phyloP scores from a whole-genome alignment of 1,140 invertebrate genomes.

The Eriosoma lanigerum region DNA sequence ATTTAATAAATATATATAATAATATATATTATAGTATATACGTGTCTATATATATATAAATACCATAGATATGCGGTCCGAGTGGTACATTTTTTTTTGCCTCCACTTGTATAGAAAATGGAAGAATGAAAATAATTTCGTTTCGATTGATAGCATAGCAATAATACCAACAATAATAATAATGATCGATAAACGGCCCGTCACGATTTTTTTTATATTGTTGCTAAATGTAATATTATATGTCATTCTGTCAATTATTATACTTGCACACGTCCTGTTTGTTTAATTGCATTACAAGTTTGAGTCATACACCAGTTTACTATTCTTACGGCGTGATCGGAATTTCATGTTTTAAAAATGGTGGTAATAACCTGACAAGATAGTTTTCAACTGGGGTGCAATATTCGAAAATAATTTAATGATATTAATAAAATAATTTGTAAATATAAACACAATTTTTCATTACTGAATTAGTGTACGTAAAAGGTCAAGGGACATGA shows the following conservation, averaged over 20 bases:
- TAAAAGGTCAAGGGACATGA: no score
- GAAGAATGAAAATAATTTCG: not conserved
- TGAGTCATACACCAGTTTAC: no score
- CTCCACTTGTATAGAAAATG: no score
- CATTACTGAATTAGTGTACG: no score
- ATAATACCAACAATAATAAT: not conserved
- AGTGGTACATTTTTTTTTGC: not conserved
- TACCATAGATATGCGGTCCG: not conserved
- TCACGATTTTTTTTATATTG: not conserved
- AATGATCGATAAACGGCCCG: constrained; percentile 7
- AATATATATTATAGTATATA: not conserved
- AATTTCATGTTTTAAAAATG: no score
- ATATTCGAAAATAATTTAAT: no score
- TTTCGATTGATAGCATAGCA: not conserved
- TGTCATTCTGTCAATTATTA: constrained; percentile 5
- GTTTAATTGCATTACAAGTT: constrained; percentile 2
- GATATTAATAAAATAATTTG: no score
- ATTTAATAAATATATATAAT: not conserved
- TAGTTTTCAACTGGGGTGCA: no score
- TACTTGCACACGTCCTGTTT: not conserved
- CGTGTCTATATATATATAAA: no score
- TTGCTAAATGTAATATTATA: not conserved
- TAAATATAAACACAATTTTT: no score
- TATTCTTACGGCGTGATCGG: no score
- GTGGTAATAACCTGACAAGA: no score